phyloP scores from a whole-genome alignment of 1,140 invertebrate genomes.

The Trialeurodes vaporariorum region DNA sequence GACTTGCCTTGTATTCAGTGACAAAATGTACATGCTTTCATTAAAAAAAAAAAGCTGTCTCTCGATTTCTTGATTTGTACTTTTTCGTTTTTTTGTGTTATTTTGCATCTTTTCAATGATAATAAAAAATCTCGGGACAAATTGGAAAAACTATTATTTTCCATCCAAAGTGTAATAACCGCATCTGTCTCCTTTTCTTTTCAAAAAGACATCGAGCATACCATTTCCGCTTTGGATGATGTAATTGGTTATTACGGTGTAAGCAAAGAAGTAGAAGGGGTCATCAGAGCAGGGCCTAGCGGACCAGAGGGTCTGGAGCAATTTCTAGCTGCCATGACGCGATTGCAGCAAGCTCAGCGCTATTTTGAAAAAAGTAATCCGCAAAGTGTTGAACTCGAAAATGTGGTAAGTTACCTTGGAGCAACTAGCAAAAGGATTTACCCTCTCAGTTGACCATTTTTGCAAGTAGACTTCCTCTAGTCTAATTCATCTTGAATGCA shows the following conservation, averaged over 20 bases:
- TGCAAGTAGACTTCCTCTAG: not conserved
- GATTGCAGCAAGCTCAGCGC: slow-evolving; percentile 69
- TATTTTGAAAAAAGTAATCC: slow-evolving; percentile 92
- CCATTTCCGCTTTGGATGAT: slow-evolving; percentile 67
- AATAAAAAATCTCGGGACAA: too few relatives aligned
- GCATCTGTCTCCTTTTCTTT: slow-evolving; percentile 17
- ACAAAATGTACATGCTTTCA: too few relatives aligned
- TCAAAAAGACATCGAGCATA: slow-evolving; percentile 57
- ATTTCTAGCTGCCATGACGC: slow-evolving; percentile 72
- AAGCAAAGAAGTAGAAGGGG: slow-evolving; percentile 66
- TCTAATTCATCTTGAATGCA: too few relatives aligned
- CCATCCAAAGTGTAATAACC: not conserved
- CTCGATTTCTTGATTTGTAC: too few relatives aligned
- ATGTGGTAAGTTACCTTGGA: slow-evolving; percentile 71
- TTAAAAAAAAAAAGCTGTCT: too few relatives aligned
- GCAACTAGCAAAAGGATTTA: too few relatives aligned
- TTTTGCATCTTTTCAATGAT: too few relatives aligned
- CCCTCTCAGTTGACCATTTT: too few relatives aligned
- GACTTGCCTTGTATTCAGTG: too few relatives aligned
- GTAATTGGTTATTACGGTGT: slow-evolving; percentile 84
- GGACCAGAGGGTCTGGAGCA: slow-evolving; percentile 49
- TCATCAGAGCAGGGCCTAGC: slow-evolving; percentile 60
- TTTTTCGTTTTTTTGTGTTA: too few relatives aligned
- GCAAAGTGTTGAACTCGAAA: slow-evolving; percentile 84
- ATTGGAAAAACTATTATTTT: not conserved